Conservation (phyloP, 2,888 invertebrate genomes). For the Fabriciana adippe region DNA sequence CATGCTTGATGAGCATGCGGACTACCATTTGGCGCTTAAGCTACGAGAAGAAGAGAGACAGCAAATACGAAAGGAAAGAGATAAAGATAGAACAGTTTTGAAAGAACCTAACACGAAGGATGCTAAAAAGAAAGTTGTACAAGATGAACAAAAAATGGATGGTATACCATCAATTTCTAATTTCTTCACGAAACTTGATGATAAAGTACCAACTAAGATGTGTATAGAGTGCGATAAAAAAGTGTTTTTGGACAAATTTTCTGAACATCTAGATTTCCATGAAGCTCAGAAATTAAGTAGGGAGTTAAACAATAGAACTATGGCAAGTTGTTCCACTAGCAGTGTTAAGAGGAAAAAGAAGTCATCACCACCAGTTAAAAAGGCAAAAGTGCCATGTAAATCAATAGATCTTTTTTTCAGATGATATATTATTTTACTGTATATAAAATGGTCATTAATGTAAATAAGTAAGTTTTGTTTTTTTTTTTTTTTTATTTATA, state of each 20-base stretch:
- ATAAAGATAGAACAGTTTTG: slow-evolving; percentile 27
- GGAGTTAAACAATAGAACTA: slow-evolving; percentile 80
- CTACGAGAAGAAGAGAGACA: slow-evolving; percentile 82
- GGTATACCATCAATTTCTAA: slow-evolving; percentile 56
- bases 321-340: slow-evolving; percentile 25
- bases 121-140: slow-evolving; percentile 42
- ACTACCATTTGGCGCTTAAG: slow-evolving; percentile 87
- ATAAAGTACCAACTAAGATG: slow-evolving; percentile 61
- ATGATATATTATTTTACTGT: slow-evolving; percentile 32
- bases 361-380: slow-evolving; percentile 61
- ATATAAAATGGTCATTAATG: slow-evolving; percentile 7
- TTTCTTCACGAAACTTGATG: slow-evolving; percentile 75
- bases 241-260: slow-evolving; percentile 83
- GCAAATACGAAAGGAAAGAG: slow-evolving; percentile 51
- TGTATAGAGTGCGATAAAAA: slow-evolving; percentile 87
- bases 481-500: not conserved
- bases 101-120: slow-evolving; percentile 45
- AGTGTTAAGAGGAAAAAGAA: slow-evolving; percentile 67
- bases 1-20: slow-evolving; percentile 86
- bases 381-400: slow-evolving; percentile 65
- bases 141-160: slow-evolving; percentile 48
- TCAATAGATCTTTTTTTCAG: slow-evolving; percentile 72
- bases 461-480: slow-evolving; percentile 1
- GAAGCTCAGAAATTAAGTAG: slow-evolving; percentile 89
- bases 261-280: slow-evolving; percentile 93